These are phyloP conservation scores for Itoplectis maculator DNA, from an alignment of 2,888 invertebrate genomes.

Conservation along the genomic window DNA sequence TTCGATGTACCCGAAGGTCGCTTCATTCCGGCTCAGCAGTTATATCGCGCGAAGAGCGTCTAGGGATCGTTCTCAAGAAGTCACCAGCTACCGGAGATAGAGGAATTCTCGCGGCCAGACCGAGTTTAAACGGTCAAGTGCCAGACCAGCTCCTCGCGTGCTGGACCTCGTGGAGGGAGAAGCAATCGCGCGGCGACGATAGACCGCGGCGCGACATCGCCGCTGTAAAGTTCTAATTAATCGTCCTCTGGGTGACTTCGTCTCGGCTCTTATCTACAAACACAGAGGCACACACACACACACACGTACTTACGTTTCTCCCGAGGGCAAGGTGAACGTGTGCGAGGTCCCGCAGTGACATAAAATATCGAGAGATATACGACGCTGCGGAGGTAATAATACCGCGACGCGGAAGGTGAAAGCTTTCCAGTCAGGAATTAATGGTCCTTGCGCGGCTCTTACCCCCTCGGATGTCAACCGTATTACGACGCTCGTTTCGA, in stretches of 20 bases:
- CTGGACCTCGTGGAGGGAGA: background rate
- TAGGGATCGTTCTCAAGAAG: conserved; percentile 19
- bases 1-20: conserved; percentile 13
- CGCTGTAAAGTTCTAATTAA: conserved; percentile 61
- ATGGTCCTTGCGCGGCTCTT: background rate
- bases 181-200: conserved; percentile 26
- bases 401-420: background rate
- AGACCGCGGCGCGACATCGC: background rate
- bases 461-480: background rate
- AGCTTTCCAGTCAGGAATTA: background rate
- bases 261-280: conserved; percentile 28
- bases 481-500: background rate
- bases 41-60: conserved; percentile 33
- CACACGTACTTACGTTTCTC: too few species aligned
- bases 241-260: conserved; percentile 37
- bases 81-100: conserved; percentile 18
- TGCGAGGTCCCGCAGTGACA: background rate
- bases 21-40: conserved; percentile 23
- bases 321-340: background rate
- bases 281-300: conserved; percentile 6
- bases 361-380: conserved; percentile 8
- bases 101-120: background rate
- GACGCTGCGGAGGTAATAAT: conserved; percentile 6
- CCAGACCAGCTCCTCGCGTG: background rate
- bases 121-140: conserved; percentile 18